phyloP scores from a whole-genome alignment of 2,113 vertebrate species.

The Oryzias celebensis region DNA sequence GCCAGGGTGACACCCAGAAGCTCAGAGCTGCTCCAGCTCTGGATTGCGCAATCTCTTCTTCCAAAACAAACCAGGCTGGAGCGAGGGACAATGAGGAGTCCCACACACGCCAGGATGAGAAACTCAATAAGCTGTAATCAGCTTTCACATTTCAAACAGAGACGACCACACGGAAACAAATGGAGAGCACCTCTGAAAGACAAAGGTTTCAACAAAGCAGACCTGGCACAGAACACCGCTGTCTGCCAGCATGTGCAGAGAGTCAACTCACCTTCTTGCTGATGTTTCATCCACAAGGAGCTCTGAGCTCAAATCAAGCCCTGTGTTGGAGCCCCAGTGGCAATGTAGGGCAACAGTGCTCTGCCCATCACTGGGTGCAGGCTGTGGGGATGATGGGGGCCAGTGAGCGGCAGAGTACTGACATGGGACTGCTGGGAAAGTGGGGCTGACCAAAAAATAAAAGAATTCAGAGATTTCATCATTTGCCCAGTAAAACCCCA shows the following conservation, averaged over 20 bases:
- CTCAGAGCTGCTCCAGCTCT: conserved; percentile 10
- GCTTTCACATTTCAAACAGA: conserved; percentile 16
- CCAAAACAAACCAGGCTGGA: conserved; percentile 60
- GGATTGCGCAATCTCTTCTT: conserved; percentile 56
- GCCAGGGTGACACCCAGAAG: conserved; percentile 26
- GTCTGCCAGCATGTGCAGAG: conserved; percentile 11
- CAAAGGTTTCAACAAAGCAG: conserved; percentile 12
- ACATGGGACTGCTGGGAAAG: conserved; percentile 39
- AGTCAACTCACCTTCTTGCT: conserved; percentile 55
- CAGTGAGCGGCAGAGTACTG: conserved; percentile 37
- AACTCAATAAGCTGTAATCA: conserved; percentile 14
- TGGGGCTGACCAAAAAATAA: conserved; percentile 28
- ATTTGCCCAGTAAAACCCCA: conserved; percentile 50
- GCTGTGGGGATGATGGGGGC: conserved; percentile 60
- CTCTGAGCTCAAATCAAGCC: conserved; percentile 22
- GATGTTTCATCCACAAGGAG: conserved; percentile 27
- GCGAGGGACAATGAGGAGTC: conserved; percentile 34
- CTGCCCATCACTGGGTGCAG: conserved; percentile 45
- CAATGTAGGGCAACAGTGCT: conserved; percentile 40
- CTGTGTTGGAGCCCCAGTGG: conserved; percentile 31
- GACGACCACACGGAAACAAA: not conserved
- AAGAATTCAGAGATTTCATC: conserved; percentile 53
- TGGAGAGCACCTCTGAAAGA: conserved; percentile 1
- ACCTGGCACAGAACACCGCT: not conserved
- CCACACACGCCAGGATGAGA: conserved; percentile 17